Conservation (phyloP, 1,140 invertebrate species). For the Lepeophtheirus salmonis region DNA sequence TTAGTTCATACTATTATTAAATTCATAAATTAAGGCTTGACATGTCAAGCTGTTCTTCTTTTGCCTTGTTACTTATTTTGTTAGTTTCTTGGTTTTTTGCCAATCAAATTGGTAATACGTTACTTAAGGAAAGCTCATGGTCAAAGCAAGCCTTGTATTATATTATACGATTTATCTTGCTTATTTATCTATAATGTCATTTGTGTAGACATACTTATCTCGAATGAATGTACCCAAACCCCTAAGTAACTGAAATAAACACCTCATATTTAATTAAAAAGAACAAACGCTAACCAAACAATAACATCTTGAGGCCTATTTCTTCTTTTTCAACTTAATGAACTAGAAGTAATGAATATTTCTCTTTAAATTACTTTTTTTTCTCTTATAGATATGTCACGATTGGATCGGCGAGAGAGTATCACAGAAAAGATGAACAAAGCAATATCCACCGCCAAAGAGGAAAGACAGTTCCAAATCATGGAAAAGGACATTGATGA, state of each 20-base stretch:
- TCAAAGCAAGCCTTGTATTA: neutral
- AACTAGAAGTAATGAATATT: neutral
- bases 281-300: too few species aligned
- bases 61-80: too few species aligned
- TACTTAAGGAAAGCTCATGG: neutral
- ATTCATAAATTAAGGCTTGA: too few species aligned
- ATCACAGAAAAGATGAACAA: neutral
- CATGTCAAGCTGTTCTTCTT: too few species aligned
- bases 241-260: too few species aligned
- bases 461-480: neutral
- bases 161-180: neutral
- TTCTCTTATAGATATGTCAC: neutral
- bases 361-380: neutral
- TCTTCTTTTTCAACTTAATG: neutral
- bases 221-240: too few species aligned
- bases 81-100: neutral
- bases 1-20: too few species aligned
- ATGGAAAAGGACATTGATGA: constrained; percentile 7
- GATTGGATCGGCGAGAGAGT: neutral
- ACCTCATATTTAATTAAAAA: too few species aligned
- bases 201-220: too few species aligned
- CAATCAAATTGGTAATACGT: neutral
- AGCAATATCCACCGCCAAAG: neutral
- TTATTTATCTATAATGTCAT: neutral
- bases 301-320: neutral